phyloP scores from a whole-genome alignment of 2,113 vertebrate species.

The Brevimyrus niger region DNA sequence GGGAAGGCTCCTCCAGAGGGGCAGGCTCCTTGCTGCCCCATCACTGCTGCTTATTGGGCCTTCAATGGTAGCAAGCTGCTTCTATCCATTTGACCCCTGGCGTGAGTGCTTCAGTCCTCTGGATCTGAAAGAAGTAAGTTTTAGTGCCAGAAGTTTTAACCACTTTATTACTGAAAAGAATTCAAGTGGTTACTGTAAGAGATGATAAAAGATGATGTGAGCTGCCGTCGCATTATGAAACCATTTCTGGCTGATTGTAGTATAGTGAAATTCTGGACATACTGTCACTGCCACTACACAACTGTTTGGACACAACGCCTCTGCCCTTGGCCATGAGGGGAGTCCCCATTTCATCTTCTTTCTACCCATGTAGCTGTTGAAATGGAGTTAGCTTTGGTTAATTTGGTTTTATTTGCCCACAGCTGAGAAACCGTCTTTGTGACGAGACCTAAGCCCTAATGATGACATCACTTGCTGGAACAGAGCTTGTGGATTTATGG shows the following conservation, averaged over 20 bases:
- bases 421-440: not conserved
- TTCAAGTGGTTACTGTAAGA: not conserved
- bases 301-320: not conserved
- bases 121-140: not conserved
- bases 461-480: conserved; percentile 27
- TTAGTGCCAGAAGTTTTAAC: not conserved
- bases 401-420: not conserved
- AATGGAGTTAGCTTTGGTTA: not conserved
- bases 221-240: not conserved
- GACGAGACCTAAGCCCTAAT: conserved; percentile 15
- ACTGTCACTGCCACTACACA: not conserved
- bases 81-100: conserved; percentile 43
- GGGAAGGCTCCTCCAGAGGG: not conserved
- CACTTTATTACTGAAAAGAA: not conserved
- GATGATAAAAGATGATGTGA: not conserved
- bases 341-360: not conserved
- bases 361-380: not conserved
- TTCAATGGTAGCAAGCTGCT: conserved; percentile 64
- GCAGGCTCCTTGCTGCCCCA: conserved; percentile 17
- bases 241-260: not conserved
- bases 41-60: conserved; percentile 42
- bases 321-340: not conserved
- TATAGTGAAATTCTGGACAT: not conserved
- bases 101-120: not conserved
- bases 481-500: conserved; percentile 22